Base-by-base conservation (phyloP, 2,888 invertebrate species). In the Drosophila testacea region DNA sequence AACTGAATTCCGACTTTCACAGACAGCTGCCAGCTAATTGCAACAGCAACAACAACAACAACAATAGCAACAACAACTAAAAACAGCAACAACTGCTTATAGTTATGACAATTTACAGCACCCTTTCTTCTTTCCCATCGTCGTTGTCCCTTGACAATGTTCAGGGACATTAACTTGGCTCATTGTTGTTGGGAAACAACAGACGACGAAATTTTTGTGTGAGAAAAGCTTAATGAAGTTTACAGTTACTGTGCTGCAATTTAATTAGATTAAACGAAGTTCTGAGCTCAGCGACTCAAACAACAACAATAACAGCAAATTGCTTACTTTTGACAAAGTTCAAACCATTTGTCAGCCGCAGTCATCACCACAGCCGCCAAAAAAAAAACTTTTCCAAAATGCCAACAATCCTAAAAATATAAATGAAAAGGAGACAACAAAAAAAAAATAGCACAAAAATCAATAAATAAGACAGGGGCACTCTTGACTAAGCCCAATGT, bases 231-330 rank as follows among this genome's bases (percentile, higher is more conserved):
- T 73, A 74, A 83, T 81, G 67, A 79, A 79, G 73, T 83, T 83
- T 72, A 51, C 75, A 70, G 54, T 75, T 73, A 69, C 68, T 52
- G 67, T 66, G 72, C 63, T 48, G 71, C 46, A 73, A 81, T 85
- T 73, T 81, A 79, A 84, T 87, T 77, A 79, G 71, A 76, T 79
- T 79, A 77, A 77, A 73, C 63, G 22, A 77, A 85, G 66, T 83
- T 86, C 59, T 38, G n/a, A 32, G 48, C 52, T 62, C 28, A 59
- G 30, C 36, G 64, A 44, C 39, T 51, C 44, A 11, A 39, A 48
- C 50, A 72, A 36, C 47, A 72, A 56, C 36, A 42, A 22, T 38
- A 75, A 60, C 39, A 42, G 9, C 10, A 41, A 42, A 50, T 42
- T 54, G 28, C 46, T 57, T 67, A 56, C 56, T 60, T 59, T 62